These are phyloP conservation scores for Philopotamus ludificatus DNA, from an alignment of 1,140 invertebrate species.

Conservation along the genomic window DNA sequence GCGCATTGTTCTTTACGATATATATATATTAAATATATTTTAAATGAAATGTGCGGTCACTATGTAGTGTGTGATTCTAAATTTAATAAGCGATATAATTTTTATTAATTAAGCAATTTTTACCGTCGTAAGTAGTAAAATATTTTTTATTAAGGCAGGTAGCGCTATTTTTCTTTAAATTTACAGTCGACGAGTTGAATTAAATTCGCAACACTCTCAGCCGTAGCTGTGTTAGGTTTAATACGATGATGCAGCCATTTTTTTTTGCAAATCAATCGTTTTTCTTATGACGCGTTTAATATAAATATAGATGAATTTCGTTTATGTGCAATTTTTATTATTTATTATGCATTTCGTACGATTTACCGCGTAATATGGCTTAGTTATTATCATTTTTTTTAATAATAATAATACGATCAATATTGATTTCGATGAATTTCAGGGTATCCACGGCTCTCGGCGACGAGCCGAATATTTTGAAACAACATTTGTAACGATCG, in stretches of 20 bases:
- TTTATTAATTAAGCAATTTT: slow-evolving; percentile 17
- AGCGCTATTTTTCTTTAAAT: slow-evolving; percentile 36
- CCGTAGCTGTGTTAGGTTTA: too few relatives aligned
- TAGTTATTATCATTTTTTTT: too few relatives aligned
- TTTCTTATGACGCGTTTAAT: not conserved
- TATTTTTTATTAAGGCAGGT: slow-evolving; percentile 35
- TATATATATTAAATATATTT: slow-evolving; percentile 13
- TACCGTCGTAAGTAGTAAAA: slow-evolving; percentile 39
- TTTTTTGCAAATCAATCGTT: not conserved
- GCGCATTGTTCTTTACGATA: slow-evolving; percentile 1
- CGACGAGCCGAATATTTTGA: too few relatives aligned
- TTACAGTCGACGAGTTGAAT: slow-evolving; percentile 9
- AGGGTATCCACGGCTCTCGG: too few relatives aligned
- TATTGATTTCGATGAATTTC: too few relatives aligned
- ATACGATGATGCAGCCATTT: not conserved
- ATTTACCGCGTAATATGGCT: too few relatives aligned
- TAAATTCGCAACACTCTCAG: too few relatives aligned
- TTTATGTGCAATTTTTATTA: too few relatives aligned
- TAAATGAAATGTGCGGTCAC: slow-evolving; percentile 31
- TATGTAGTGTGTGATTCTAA: slow-evolving; percentile 40
- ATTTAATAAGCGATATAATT: slow-evolving; percentile 4
- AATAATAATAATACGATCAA: too few relatives aligned
- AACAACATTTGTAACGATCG: too few relatives aligned
- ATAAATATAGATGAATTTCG: too few relatives aligned
- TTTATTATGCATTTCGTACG: too few relatives aligned